These are phyloP conservation scores for Gorsachius goisagi DNA, from an alignment of 2,113 vertebrate species.

Conservation along the genomic window DNA sequence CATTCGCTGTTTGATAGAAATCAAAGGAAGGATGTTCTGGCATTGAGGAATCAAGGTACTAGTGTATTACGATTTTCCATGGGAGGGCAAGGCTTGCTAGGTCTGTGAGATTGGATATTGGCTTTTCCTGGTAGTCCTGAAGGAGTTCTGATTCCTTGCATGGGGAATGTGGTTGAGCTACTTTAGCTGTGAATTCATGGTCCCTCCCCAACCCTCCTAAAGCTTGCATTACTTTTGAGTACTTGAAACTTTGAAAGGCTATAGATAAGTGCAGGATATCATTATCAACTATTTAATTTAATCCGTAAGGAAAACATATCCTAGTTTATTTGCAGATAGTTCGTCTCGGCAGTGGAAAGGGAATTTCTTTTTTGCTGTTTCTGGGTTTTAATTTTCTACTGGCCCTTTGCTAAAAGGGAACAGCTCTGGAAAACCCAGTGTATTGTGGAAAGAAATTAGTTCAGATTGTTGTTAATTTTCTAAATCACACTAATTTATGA, in stretches of 20 bases:
- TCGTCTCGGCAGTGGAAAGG: accelerated
- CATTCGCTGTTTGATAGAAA: accelerated
- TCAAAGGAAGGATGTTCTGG: not conserved
- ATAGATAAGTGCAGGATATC: not conserved
- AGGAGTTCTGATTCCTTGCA: not conserved
- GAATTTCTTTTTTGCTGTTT: not conserved
- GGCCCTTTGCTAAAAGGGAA: not conserved
- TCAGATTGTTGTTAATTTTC: not conserved
- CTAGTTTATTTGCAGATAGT: not conserved
- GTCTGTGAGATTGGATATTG: not conserved
- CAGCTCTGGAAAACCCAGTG: not conserved
- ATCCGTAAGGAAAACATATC: not conserved
- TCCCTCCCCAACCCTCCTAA: not conserved
- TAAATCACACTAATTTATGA: not conserved
- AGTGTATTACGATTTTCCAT: accelerated
- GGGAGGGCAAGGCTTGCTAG: not conserved
- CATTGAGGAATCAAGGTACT: not conserved
- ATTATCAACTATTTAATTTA: not conserved
- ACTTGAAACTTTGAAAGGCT: not conserved
- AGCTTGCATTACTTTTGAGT: not conserved
- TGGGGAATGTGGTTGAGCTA: not conserved
- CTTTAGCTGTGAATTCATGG: not conserved
- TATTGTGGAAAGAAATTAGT: not conserved
- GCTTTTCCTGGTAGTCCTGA: not conserved
- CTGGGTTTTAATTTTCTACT: not conserved